phyloP scores from a whole-genome alignment of 2,797 vertebrate species.

The Phalanger gymnotis region DNA sequence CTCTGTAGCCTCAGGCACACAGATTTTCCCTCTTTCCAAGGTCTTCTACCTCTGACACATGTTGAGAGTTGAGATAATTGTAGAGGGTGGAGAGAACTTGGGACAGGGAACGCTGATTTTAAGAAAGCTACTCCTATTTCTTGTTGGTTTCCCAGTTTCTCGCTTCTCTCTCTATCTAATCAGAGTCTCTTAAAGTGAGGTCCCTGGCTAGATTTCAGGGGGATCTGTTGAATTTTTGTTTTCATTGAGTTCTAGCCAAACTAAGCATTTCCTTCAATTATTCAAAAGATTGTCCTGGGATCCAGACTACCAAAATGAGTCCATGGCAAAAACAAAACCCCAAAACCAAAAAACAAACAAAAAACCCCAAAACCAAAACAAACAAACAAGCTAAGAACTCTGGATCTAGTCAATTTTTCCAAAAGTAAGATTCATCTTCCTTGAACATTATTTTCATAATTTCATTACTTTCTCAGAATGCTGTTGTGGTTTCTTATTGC shows the following conservation, averaged over 20 bases:
- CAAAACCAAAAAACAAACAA: too few relatives aligned
- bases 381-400: background rate
- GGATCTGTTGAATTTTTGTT: background rate
- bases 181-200: background rate
- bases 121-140: background rate
- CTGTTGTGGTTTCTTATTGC: background rate
- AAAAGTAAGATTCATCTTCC: background rate
- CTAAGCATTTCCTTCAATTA: background rate
- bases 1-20: background rate
- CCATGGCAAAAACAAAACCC: background rate
- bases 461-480: slow-evolving; percentile 3
- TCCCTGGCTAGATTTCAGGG: background rate
- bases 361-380: too few relatives aligned
- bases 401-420: background rate
- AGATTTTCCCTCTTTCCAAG: background rate
- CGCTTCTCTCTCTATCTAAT: background rate
- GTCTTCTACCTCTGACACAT: background rate
- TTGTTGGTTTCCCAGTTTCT: background rate
- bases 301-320: background rate
- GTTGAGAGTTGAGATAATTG: background rate
- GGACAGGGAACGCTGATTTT: background rate
- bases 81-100: background rate
- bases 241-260: background rate
- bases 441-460: background rate
- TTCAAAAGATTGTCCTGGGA: background rate